Base-by-base conservation (phyloP, 2,797 vertebrate species). In the Amniataba percoides region DNA sequence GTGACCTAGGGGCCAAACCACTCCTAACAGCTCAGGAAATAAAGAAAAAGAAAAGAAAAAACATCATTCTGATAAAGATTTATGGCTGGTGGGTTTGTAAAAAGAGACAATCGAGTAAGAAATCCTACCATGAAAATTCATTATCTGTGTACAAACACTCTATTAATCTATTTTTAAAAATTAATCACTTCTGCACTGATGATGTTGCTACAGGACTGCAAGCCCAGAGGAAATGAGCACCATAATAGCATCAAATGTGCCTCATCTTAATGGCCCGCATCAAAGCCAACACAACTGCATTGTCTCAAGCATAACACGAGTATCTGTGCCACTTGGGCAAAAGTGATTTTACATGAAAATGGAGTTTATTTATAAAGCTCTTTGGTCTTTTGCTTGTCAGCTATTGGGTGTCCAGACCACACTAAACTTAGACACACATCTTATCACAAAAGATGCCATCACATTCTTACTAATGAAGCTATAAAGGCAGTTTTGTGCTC, bases 101-200 rank as follows among this genome's bases (percentile, higher is more conserved):
- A 55, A 64, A 40, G 5, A 62, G 25, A 71, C 23, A 64, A 53
- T 53, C 74, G 13, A 59, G 46, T 31, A 58, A 73, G 46, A 85
- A 81, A 81, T 18, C 66, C 66, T 65, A 43, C 49, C 52, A 70
- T 72, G 72, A 88, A 80, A 84, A 87, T 67, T 53, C 67, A 84
- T 87, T 85, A 87, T 90, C 82, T 82, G 74, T 87, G 58, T 71
- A 86, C 82, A 78, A 87, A 88, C 25, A 56, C 42, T 53, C 78
- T 81, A 75, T 87, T 90, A 84, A 90, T 92, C 88, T 92, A 89
- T 90, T 92, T 93, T 89, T 88, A 13, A 82, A 89, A 89, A 89
- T 89, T 72, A 89, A 92, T 93, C 89, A 87, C 86, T 87, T 88
- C 77, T 84, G 69, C 55, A 61, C 83, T 88, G 84, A 83, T 84